Conservation (phyloP, 1,140 invertebrate species). For the Hirudo medicinalis region DNA sequence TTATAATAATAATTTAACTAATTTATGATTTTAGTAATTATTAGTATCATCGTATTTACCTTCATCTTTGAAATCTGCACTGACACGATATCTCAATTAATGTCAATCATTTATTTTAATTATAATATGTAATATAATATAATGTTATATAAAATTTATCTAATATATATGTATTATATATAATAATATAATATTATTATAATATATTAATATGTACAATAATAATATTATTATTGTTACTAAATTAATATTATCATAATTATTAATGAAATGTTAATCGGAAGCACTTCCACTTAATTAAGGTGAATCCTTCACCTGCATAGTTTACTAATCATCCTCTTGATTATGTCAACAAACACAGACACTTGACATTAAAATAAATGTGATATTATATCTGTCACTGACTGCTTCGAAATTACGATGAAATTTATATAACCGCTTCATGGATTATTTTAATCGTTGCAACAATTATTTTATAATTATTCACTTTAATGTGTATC, state of each 20-base stretch:
- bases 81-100: too few relatives aligned
- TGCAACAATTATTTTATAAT: too few relatives aligned
- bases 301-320: background rate
- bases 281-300: background rate
- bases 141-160: too few relatives aligned
- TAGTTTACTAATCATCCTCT: background rate
- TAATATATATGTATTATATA: too few relatives aligned
- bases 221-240: background rate
- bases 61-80: background rate
- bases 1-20: too few relatives aligned
- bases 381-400: background rate
- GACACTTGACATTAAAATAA: background rate
- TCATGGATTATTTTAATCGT: background rate
- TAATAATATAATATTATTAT: too few relatives aligned
- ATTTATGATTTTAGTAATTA: too few relatives aligned
- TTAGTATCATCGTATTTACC: too few relatives aligned
- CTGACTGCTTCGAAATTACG: background rate
- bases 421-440: background rate
- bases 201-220: conserved; percentile 1
- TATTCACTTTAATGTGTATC: too few relatives aligned
- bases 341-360: background rate
- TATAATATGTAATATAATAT: too few relatives aligned
- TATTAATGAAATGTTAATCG: background rate
- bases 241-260: background rate
- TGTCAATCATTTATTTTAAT: too few relatives aligned